Conservation (phyloP, 2,113 vertebrate species). For the Urocitellus parryii region DNA sequence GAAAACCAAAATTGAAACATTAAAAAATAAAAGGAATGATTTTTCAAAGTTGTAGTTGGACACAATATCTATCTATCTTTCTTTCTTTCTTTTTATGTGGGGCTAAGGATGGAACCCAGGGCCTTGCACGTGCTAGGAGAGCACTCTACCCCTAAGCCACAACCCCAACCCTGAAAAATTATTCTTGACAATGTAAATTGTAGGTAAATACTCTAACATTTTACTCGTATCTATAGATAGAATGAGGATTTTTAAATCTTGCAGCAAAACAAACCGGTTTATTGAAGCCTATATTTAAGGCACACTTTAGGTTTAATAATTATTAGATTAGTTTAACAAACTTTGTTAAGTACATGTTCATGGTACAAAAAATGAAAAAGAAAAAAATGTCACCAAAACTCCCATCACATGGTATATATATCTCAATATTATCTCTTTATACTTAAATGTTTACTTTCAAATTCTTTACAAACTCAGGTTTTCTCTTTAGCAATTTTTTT, state of each 20-base stretch:
- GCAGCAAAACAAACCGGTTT: neutral
- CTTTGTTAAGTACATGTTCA: neutral
- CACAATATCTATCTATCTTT: too few relatives aligned
- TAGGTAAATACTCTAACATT: neutral
- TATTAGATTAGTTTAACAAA: constrained; percentile 27
- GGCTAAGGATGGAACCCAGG: too few relatives aligned
- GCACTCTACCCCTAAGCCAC: too few relatives aligned
- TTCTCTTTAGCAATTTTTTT: neutral
- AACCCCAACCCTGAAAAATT: neutral
- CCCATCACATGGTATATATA: neutral
- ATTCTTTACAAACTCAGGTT: neutral
- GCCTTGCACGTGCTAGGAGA: too few relatives aligned
- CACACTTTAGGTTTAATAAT: neutral
- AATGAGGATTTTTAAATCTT: constrained; percentile 10
- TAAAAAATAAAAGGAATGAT: too few relatives aligned
- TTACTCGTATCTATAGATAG: constrained; percentile 20
- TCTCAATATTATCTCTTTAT: neutral
- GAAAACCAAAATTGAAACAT: neutral
- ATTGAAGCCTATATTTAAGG: neutral
- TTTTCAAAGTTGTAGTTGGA: too few relatives aligned
- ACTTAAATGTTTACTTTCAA: neutral
- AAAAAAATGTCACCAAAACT: neutral
- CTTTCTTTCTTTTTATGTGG: too few relatives aligned
- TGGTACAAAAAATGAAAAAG: neutral
- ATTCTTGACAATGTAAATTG: constrained; percentile 12